Evolutionary conservation across 2,888 invertebrate species (phyloP), one percentile per base, ranked within the genome.

Genomic region (Psylliodes chrysocephalus): DNA sequence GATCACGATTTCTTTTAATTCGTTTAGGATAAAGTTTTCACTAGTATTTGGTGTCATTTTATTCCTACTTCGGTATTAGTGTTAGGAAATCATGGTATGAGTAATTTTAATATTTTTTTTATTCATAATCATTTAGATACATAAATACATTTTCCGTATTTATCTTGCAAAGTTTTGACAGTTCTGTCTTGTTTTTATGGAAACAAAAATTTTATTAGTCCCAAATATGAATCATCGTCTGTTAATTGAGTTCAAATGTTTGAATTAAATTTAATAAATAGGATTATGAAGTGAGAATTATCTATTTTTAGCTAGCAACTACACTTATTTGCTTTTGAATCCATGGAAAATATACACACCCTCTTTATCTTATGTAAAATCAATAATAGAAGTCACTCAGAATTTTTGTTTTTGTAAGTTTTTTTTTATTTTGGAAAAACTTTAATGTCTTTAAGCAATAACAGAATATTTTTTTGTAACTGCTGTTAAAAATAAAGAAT

Each of bases 11-110:
- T 19, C n/a, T 54, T 53, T 35, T 35, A 18, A 25, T 49, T 49
- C 40, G 19, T 18, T 33, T 52, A 47, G 17, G 40, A 55, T 52
- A 56, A 42, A 38, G 25, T 61, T 60, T 61, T 60, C 52, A 17
- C 38, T 40, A 47, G 19, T 15, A 47, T 47, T 54, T 55, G 18
- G 49, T 38, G 38, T 59, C 38, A 44, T 30, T 54, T 59, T 17
- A n/a, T 30, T 35, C 15, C n/a, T 18, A 38, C 38, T 49, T 38
- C 15, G 53, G 25, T 15, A 53, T 44, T 52, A 25, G 25, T 52
- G 54, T 55, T 47, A 12, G 4, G 54, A 38, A 66, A 69, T 60
- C 64, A 69, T 69, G 68, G 68, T 69, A 64, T 60, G 57, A 18
- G 5, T 10, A 3, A 49, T 12, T 52, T 60, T 49, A 17, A 28